These are phyloP conservation scores for Heliopora coerulea DNA, from an alignment of 92 coral and sea anemone genomes.

Conservation along the genomic window DNA sequence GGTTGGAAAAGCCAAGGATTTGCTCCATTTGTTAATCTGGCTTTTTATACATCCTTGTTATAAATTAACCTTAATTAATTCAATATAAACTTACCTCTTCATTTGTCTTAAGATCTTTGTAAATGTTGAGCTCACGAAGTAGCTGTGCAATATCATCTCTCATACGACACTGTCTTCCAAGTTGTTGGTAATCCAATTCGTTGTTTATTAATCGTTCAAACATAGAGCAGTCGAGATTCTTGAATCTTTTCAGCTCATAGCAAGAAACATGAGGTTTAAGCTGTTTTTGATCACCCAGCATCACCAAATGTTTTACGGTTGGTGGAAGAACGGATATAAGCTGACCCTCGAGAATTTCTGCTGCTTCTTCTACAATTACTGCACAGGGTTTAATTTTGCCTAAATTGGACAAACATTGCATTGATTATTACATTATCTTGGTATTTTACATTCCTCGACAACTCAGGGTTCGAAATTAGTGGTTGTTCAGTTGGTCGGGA, in stretches of 20 bases:
- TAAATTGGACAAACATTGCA: too few relatives aligned
- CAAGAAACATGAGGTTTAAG: constrained; percentile 67
- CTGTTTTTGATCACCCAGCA: constrained; percentile 93
- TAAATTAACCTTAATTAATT: too few relatives aligned
- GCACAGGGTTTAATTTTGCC: constrained; percentile 73
- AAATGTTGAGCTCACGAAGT: constrained; percentile 56
- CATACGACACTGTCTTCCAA: constrained; percentile 80
- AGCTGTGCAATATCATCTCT: constrained; percentile 72
- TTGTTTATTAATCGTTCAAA: constrained; percentile 74
- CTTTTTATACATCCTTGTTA: too few relatives aligned
- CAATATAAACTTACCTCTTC: constrained; percentile 61
- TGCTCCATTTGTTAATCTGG: too few relatives aligned
- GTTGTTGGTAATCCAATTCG: constrained; percentile 52
- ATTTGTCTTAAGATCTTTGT: constrained; percentile 57
- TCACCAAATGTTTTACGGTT: constrained; percentile 78
- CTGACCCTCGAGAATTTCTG: constrained; percentile 88
- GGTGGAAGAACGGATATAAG: constrained; percentile 82
- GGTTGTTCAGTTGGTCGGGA: too few relatives aligned
- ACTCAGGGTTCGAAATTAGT: too few relatives aligned
- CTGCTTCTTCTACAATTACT: constrained; percentile 96
- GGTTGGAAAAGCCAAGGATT: too few relatives aligned
- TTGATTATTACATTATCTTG: too few relatives aligned
- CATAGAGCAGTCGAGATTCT: constrained; percentile 72
- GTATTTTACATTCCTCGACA: too few relatives aligned
- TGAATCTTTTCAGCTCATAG: constrained; percentile 41